These are phyloP conservation scores for Tachystola acroxantha DNA, from an alignment of 2,888 invertebrate species.

Conservation along the genomic window DNA sequence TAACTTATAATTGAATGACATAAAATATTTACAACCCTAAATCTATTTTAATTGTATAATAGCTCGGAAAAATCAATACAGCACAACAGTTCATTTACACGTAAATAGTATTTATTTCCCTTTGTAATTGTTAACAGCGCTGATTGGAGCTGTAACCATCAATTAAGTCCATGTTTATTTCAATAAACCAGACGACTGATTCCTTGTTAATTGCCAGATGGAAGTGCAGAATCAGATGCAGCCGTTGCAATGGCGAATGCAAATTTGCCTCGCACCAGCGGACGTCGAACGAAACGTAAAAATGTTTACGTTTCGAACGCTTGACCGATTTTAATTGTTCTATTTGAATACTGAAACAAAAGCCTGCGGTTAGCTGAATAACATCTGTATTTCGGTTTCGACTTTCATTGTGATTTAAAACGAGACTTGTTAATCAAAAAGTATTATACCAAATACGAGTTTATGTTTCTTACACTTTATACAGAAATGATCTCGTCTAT, in stretches of 20 bases:
- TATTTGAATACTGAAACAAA: conserved; percentile 25
- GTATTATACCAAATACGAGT: too few species aligned
- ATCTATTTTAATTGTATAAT: conserved; percentile 4
- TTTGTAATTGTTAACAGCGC: not conserved
- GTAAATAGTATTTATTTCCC: not conserved
- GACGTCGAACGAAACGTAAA: conserved; percentile 38
- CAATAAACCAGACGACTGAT: conserved; percentile 56
- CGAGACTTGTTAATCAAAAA: not conserved
- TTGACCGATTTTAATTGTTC: conserved; percentile 57
- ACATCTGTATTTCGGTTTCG: conserved; percentile 1
- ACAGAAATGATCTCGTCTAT: too few species aligned
- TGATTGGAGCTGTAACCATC: conserved; percentile 25
- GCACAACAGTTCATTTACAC: too few species aligned
- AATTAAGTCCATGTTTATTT: conserved; percentile 53
- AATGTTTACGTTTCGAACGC: conserved; percentile 51
- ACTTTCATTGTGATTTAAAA: not conserved
- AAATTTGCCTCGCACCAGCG: conserved; percentile 14
- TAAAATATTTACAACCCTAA: not conserved
- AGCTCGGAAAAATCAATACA: conserved; percentile 6
- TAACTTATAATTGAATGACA: too few species aligned
- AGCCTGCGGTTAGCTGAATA: not conserved
- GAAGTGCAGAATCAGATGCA: conserved; percentile 49
- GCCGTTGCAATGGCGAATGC: conserved; percentile 16
- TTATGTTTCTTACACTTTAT: too few species aligned
- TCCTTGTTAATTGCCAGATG: conserved; percentile 63